Percentiles rank a stretch among this genome's conserved stretches.
Conservation (phyloP, 2,113 vertebrate genomes). For the Plectropomus leopardus region DNA sequence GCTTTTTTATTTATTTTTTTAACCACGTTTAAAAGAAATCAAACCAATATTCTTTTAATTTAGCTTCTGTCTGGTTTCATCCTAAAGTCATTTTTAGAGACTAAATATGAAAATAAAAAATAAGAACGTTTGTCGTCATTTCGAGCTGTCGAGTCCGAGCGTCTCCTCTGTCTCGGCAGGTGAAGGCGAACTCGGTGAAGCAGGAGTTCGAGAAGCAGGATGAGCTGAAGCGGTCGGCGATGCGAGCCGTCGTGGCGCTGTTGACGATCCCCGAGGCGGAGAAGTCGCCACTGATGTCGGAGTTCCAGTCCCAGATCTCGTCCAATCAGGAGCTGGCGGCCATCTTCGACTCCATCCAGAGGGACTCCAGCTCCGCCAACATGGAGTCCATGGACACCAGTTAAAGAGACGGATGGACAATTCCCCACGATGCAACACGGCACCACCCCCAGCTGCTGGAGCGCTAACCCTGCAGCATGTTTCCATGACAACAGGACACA, state of each 20-base stretch:
- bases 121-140: too few species aligned
- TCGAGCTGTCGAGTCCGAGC: too few species aligned
- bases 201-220: constrained; percentile 99
- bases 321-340: constrained; percentile 98
- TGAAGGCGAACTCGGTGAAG: constrained; percentile 98
- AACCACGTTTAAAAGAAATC: too few species aligned
- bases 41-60: too few species aligned
- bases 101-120: too few species aligned
- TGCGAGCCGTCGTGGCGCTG: constrained; percentile 97
- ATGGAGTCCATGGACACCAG: constrained; percentile 99
- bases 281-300: constrained; percentile 98
- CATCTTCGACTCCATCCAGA: constrained; percentile 99
- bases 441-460: constrained; percentile 71
- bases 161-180: constrained; percentile 79
- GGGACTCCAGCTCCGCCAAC: constrained; percentile 97
- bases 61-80: too few species aligned
- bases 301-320: constrained; percentile 99
- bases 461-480: constrained; percentile 75
- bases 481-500: constrained; percentile 75
- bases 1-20: too few species aligned
- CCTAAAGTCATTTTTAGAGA: too few species aligned
- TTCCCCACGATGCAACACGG: constrained; percentile 71
- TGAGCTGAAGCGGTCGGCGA: constrained; percentile 97
- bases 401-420: constrained; percentile 78
- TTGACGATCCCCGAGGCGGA: constrained; percentile 99